Conservation (phyloP, 2,113 vertebrate species). For the Acrocephalus kingi region DNA sequence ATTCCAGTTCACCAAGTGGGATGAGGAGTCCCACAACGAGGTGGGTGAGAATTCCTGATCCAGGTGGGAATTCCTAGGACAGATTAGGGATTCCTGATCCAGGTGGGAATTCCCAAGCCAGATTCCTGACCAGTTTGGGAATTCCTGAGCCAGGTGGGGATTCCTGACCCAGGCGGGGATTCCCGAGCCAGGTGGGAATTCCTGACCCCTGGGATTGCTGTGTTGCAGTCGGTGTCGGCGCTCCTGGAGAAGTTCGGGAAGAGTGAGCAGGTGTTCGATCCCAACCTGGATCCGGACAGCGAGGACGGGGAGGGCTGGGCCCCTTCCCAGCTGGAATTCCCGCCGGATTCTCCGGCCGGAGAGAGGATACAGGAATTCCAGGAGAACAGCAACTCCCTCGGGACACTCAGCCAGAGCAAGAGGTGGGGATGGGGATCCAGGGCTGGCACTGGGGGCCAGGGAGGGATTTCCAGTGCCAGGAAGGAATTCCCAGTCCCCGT, state of each 20-base stretch:
- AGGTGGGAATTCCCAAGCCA: too few species aligned
- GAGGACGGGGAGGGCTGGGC: slow-evolving; percentile 58
- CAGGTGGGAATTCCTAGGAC: too few species aligned
- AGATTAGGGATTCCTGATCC: not conserved
- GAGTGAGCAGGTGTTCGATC: slow-evolving; percentile 85
- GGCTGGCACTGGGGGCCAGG: not conserved
- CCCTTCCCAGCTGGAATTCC: slow-evolving; percentile 70
- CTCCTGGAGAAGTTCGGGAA: slow-evolving; percentile 88
- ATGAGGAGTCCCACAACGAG: slow-evolving; percentile 78
- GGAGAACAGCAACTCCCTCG: slow-evolving; percentile 11
- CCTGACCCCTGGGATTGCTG: fast-evolving
- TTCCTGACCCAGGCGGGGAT: too few species aligned
- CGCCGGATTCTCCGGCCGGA: slow-evolving; percentile 58
- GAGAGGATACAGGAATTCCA: slow-evolving; percentile 46
- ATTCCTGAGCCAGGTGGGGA: not conserved
- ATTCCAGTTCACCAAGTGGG: slow-evolving; percentile 89
- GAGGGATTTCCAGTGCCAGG: not conserved
- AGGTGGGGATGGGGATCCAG: not conserved
- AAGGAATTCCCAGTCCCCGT: too few species aligned
- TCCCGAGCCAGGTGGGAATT: not conserved
- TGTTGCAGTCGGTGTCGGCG: slow-evolving; percentile 75
- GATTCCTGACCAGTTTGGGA: not conserved
- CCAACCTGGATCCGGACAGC: slow-evolving; percentile 70
- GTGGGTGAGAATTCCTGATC: slow-evolving; percentile 50
- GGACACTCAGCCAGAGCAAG: not conserved